Evolutionary conservation across 2,113 vertebrate species (phyloP), one percentile per base, ranked within the genome.

Genomic region (Cairina moschata): DNA sequence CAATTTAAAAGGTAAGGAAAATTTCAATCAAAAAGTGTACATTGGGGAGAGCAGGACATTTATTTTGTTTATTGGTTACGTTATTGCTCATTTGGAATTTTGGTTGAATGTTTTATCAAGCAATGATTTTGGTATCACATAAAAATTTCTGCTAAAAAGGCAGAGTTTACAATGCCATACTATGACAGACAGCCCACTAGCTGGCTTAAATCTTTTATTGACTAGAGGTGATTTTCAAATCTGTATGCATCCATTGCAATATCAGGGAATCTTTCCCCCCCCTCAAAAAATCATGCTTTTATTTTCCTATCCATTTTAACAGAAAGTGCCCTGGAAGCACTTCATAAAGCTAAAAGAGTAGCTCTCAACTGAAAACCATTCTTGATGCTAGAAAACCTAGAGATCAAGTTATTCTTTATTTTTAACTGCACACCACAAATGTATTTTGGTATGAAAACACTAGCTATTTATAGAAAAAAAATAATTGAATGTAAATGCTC

Each of bases 41-140:
- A 40, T 4, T 0, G 1, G 18, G 28, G 8, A 42, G 1, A 28
- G 11, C 0, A 4, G 1, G 3, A 0, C 4, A 23, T 48, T 79
- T 59, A 2, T 60, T 92, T 42, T 22, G 6, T 32, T 83, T 66
- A 15, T 25, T 36, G 17, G 7, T 42, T 48, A 36, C 34, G 23
- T 42, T 54, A 44, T 6, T n/a, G 28, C 31, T 17, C 32, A 54
- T 67, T 15, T n/a, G 31, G 28, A 83, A 48, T 44, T 86, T 44
- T 48, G 15, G 17, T 31, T 79, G 17, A 72, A 36, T 7, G 1
- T n/a, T 90, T 60, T 46, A 76, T 58, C 34, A 79, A 58, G 29
- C 25, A 83, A 15, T 12, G 48, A 52, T 44, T 82, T 67, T 66
- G 60, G 28, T 32, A 85, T 9, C 48, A 65, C 15, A 11, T 13